These are phyloP conservation scores for Drosophila bocqueti DNA, from an alignment of 1,140 invertebrate genomes.

Conservation along the genomic window DNA sequence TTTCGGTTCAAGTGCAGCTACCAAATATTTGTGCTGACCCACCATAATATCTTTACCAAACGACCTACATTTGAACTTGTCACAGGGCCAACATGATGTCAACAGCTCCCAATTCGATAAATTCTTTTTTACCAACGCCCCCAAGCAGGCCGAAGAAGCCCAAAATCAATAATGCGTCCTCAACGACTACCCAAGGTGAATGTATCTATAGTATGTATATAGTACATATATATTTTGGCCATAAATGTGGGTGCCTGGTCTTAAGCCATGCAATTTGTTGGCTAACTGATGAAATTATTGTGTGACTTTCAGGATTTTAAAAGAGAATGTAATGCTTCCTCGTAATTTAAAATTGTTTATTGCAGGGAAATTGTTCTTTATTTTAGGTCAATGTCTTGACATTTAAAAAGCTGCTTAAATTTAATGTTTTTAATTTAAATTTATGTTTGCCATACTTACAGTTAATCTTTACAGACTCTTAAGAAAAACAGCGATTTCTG, in stretches of 20 bases:
- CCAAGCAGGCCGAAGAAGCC: background rate
- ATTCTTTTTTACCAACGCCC: conserved; percentile 6
- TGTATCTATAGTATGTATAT: conserved; percentile 12
- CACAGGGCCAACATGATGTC: conserved; percentile 52
- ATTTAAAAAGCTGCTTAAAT: background rate
- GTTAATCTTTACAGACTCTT: conserved; percentile 16
- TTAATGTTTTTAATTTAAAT: background rate
- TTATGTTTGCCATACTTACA: conserved; percentile 34
- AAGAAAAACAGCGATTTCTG: background rate
- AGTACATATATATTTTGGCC: conserved; percentile 4
- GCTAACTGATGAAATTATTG: conserved; percentile 20
- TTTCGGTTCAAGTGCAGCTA: conserved; percentile 62
- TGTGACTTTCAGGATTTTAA: background rate
- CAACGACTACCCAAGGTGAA: conserved; percentile 53
- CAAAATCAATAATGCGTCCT: conserved; percentile 68
- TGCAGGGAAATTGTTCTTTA: background rate
- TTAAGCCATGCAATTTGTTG: conserved; percentile 13
- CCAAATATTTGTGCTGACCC: conserved; percentile 64
- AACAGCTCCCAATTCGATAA: conserved; percentile 44
- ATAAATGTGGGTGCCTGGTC: conserved; percentile 10
- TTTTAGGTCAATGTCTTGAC: conserved; percentile 16
- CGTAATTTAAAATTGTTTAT: background rate
- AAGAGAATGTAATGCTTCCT: background rate
- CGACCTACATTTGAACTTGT: conserved; percentile 82
- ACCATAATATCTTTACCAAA: conserved; percentile 29